Conservation (phyloP, 92 coral and sea anemone genomes). For the Epizoanthus ramosus region DNA sequence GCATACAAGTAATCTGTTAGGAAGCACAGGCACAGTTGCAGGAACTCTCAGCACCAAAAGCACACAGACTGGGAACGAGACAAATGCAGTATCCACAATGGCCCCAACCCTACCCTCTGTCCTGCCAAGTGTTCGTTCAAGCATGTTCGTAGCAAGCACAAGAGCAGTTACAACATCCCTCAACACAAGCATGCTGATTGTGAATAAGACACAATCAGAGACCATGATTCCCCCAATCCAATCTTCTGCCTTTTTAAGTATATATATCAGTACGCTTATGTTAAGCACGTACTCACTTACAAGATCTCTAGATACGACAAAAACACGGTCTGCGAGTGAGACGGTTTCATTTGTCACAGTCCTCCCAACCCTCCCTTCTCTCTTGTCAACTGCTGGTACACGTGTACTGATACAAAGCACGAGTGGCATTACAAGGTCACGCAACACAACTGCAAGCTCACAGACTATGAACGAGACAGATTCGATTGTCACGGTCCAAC, state of each 20-base stretch:
- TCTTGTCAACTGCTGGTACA: background rate
- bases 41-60: background rate
- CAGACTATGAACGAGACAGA: background rate
- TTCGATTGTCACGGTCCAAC: background rate
- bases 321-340: background rate
- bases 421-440: background rate
- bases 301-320: background rate
- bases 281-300: background rate
- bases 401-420: background rate
- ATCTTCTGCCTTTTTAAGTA: background rate
- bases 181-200: background rate
- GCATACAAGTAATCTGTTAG: background rate
- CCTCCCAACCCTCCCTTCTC: background rate
- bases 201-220: background rate
- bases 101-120: background rate
- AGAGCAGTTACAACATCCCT: background rate
- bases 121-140: background rate
- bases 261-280: background rate
- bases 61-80: too few relatives aligned
- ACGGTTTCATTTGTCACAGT: background rate
- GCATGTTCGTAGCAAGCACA: background rate
- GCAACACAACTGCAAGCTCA: background rate
- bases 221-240: background rate
- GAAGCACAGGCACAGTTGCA: background rate
- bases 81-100: background rate